Evolutionary conservation across 2,797 vertebrate genomes (phyloP), one percentile per base, ranked within the genome.

Genomic region (Neosilurus hyrtlii): DNA sequence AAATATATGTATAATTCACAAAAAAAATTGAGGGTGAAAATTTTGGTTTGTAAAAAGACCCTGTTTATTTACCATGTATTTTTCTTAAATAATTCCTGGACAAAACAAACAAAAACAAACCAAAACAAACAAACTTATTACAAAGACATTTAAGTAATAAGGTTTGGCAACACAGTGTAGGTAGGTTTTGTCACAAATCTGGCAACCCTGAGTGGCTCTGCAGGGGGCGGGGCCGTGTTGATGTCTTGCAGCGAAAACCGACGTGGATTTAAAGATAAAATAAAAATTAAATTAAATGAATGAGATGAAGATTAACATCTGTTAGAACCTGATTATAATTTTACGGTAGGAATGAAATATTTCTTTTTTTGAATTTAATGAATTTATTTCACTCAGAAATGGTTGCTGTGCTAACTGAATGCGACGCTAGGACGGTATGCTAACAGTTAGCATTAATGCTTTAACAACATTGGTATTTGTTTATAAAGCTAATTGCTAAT

Each of bases 141-240:
- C 43, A 43, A 30, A 30, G 30, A 30, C 30, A n/a, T n/a, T n/a
- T n/a, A n/a, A n/a, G n/a, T n/a, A n/a, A n/a, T n/a, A n/a, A n/a
- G n/a, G n/a, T n/a, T 20, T 73, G 24, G 15, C 24, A 18, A 30
- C 71, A 10, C 24, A 14, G 10, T 0, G 9, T 18, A 11, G 9
- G 24, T 30, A 26, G 30, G 22, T 12, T n/a, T 75, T 22, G 0
- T 9, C 1, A 6, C 2, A 1, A 24, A 76, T 76, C 57, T 62
- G 74, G 74, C 74, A 76, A 76, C 74, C 74, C 0, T 3, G 4
- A 3, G 16, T 1, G 22, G 11, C 37, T 22, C 37, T 77, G 57
- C 37, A 77, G 75, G 75, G 75, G 75, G 75, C 75, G 75, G 59
- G 57, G 59, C 37, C 15, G 75, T 49, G 59, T 43, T 49, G 35